Base-by-base conservation (phyloP, 2,113 vertebrate genomes). In the Brachyhypopomus occidentalis region DNA sequence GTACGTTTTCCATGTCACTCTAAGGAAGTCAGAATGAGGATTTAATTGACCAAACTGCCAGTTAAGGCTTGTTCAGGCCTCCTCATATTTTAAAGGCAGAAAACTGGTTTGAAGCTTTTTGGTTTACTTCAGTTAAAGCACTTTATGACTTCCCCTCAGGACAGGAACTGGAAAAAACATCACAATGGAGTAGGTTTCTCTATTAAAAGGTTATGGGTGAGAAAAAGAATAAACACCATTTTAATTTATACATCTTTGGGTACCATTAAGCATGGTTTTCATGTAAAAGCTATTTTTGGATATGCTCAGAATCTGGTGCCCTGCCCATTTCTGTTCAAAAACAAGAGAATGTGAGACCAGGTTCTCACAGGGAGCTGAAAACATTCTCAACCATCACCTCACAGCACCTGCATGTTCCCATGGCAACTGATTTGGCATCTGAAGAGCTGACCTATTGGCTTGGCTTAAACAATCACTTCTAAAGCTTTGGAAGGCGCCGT, bases 221-320 rank as follows among this genome's bases (percentile, higher is more conserved):
- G 79, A 78, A 89, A 87, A 86, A 77, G 25, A 87, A 90, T 79
- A 88, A 92, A 92, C 92, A 91, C 88, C 88, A 85, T 88, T 25
- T 85, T 84, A 82, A 87, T 45, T 84, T 93, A 22, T 91, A 82
- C 83, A 87, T 94, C 94, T 95, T 94, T 90, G 93, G 83, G 87
- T 85, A 88, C 90, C 89, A 85, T 85, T 92, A 82, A 91, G 88
- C 91, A 90, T 92, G 89, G 89, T 92, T 91, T 92, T 90, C 87
- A 87, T 84, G 75, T 73, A 86, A 85, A 81, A 85, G 25, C 71
- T 36, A 60, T 86, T 91, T 91, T 89, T 89, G 90, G 89, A 86
- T 86, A 84, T 83, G 89, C 86, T 88, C 86, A 83, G 77, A 69
- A 52, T 84, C 52, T 82, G 23, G 25, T 87, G 81, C 82, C 82